Evolutionary conservation across 2,888 invertebrate species (phyloP), one percentile per base, ranked within the genome.

Genomic region (Morinoia aosen): DNA sequence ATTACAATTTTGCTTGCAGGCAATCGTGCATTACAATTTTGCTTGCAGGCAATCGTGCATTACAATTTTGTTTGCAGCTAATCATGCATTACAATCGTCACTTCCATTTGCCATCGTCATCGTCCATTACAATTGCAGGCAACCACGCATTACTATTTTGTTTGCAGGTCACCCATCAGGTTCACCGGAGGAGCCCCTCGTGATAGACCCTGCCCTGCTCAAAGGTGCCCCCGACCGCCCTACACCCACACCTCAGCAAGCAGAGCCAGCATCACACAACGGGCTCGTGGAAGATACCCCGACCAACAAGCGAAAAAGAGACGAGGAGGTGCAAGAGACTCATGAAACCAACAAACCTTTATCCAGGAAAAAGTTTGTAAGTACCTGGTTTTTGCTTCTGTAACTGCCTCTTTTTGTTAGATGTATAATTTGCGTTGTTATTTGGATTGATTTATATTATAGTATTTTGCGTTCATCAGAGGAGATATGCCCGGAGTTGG

Each of bases 201-300:
- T 90, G 90, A 90, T 90, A 90, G 90, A 90, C 90, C 90, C 90
- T 90, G 40, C 12, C 48, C 48, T 90, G 90, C 90, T 90, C 40
- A 40, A 39, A 90, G 40, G 90, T 7, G 39, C 39, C 40, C 40
- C 12, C 48, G 33, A 39, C 39, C 90, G 39, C 8, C 76, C 12
- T 19, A 8, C 76, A 16, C 25, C 76, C 33, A 33, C 25, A 10
- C 2, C 76, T 1, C 76, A 76, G 76, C 16, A 33, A 3, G 76
- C 76, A 25, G 76, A 76, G 76, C 25, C 76, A 8, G 76, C 25
- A 0, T 14, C 90, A 8, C 40, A 19, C 90, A 90, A 90, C 33
- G 90, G 90, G 4, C 33, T 12, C 11, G n/a, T 8, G 90, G 90
- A 40, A 90, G 40, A 90, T 40, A 7, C 39, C 0, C 90, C 12